A percentile compares a stretch with the other conserved stretches of the same genome.
These are phyloP conservation scores for Labeo catla DNA, from an alignment of 2,113 vertebrate genomes.

Conservation along the genomic window DNA sequence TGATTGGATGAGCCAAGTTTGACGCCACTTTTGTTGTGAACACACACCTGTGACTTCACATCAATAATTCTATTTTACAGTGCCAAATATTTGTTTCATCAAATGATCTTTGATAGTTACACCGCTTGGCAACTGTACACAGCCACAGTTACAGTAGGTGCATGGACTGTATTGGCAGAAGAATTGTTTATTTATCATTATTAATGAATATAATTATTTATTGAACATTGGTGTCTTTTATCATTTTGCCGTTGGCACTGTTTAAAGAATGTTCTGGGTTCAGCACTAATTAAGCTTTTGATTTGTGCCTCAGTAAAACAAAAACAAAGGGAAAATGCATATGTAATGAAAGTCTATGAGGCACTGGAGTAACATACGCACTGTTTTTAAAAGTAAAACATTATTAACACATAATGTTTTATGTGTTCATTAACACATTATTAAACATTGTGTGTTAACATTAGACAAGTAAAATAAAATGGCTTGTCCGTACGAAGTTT, in stretches of 20 bases:
- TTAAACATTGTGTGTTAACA: not conserved
- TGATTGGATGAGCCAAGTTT: not conserved
- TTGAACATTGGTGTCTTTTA: conserved; percentile 1
- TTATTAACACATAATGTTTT: too few species aligned
- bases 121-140: not conserved
- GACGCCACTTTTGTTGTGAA: not conserved
- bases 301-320: not conserved
- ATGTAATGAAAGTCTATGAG: not conserved
- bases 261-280: not conserved
- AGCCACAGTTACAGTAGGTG: not conserved
- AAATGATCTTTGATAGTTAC: not conserved
- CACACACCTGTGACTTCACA: not conserved
- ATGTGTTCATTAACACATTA: not conserved
- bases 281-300: not conserved
- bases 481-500: not conserved
- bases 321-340: not conserved
- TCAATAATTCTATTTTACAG: not conserved
- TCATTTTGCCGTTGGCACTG: not conserved
- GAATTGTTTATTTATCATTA: not conserved
- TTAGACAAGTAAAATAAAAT: not conserved
- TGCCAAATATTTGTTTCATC: not conserved
- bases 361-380: not conserved
- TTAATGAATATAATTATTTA: conserved; percentile 1
- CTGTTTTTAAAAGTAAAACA: not conserved
- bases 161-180: conserved; percentile 1